Percentiles rank a stretch among this genome's conserved stretches.
Conservation (phyloP, 2,113 vertebrate genomes). For the Promerops cafer region DNA sequence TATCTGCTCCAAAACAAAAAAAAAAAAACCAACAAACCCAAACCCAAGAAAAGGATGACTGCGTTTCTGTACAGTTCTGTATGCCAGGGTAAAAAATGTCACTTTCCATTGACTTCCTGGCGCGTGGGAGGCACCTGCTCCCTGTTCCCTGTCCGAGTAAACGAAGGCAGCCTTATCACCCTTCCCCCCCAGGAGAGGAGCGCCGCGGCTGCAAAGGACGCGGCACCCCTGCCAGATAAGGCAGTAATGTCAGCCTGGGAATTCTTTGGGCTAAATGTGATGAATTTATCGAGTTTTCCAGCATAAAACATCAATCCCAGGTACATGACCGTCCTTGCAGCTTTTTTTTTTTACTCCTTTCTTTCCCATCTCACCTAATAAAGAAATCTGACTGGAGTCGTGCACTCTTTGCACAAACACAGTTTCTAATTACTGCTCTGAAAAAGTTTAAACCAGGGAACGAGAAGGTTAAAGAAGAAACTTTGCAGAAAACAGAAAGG, state of each 20-base stretch:
- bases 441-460: neutral
- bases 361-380: neutral
- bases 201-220: rapidly evolving
- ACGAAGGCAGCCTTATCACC: neutral
- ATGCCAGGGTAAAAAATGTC: neutral
- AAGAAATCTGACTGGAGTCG: neutral
- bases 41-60: rapidly evolving
- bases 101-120: neutral
- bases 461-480: neutral
- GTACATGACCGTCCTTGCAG: neutral
- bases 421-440: neutral
- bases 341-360: neutral
- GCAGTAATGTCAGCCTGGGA: neutral
- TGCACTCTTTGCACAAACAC: neutral
- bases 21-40: neutral
- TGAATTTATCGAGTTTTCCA: neutral
- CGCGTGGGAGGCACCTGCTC: neutral
- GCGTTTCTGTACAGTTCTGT: neutral
- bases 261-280: neutral
- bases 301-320: neutral
- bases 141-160: neutral
- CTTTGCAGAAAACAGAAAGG: neutral
- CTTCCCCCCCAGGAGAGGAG: neutral
- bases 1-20: neutral
- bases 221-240: neutral